Evolutionary conservation across 1,140 invertebrate genomes (phyloP), one percentile per base, ranked within the genome.

Genomic region (Saccostrea cuccullata): DNA sequence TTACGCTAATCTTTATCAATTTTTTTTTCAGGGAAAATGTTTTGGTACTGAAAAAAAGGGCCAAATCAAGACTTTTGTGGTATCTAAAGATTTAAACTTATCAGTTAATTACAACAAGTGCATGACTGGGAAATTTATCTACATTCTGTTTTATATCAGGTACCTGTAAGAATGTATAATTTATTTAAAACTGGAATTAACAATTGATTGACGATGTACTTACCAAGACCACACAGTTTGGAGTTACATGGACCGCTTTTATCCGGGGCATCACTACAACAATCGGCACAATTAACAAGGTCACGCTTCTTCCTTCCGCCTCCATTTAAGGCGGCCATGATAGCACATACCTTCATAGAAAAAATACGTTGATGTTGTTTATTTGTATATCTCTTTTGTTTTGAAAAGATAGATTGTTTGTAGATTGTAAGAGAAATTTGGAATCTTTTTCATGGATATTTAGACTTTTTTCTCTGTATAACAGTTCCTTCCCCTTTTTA

Each of bases 251-350:
- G 82, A 56, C 40, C 40, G 20, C 12, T 12, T 6, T 84, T 36
- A 11, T 84, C 30, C 20, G 82, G 82, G 3, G 82, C 40, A 84
- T 84, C 82, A 9, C 36, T 17, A 4, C 82, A 84, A 26, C 82
- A 84, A n/a, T 1, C 82, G 40, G 82, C 82, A 55, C 82, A 84
- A 23, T 84, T 84, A 17, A 84, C 82, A 2, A 84, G 40, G 15
- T 55, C 82, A 23, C 55, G 12, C 20, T 47, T 47, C 9, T 84
- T 83, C 55, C 82, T 84, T 84, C 82, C 82, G 47, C n/a, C 40
- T 23, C 11, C 17, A 6, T 17, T 26, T n/a, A 84, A 11, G 1
- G 40, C 11, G 2, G 40, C 40, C 82, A 84, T 84, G 1, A 84
- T 20, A 4, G 9, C 15, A 55, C 82, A 84, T 4, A 84, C 82